Evolutionary conservation across 35 echinoderm and acorn worm genomes (phyloP).

Genomic region (Heliocidaris tuberculata): DNA sequence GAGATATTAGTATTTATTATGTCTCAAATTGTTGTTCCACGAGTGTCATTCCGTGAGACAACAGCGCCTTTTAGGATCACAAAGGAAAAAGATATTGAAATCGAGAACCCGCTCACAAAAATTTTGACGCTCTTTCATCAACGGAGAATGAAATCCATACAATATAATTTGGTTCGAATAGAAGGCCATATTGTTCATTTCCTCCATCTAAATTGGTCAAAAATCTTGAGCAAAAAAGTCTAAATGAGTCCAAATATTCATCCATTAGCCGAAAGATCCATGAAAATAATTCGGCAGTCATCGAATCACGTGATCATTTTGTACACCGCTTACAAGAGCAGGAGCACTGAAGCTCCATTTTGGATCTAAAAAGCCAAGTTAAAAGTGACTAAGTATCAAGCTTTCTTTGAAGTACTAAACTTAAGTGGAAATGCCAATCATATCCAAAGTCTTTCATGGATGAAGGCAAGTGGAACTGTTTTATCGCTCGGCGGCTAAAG

Average conservation of each 20-base stretch:
- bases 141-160: background rate
- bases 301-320: background rate
- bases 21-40: background rate
- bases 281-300: slow-evolving; percentile 38
- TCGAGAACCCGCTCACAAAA: background rate
- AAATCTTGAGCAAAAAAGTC: background rate
- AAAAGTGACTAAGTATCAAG: background rate
- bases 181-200: background rate
- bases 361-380: background rate
- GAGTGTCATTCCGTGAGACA: background rate
- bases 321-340: background rate
- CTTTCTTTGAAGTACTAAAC: background rate
- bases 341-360: background rate
- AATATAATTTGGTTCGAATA: background rate
- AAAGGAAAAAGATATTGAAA: background rate
- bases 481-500: background rate
- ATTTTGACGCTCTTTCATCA: background rate
- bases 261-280: background rate
- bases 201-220: background rate
- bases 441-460: background rate
- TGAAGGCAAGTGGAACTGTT: background rate
- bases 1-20: background rate
- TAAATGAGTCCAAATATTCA: background rate
- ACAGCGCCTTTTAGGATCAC: background rate
- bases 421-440: background rate